Evolutionary conservation across 1,140 invertebrate genomes (phyloP).

Genomic region (Araneus ventricosus): DNA sequence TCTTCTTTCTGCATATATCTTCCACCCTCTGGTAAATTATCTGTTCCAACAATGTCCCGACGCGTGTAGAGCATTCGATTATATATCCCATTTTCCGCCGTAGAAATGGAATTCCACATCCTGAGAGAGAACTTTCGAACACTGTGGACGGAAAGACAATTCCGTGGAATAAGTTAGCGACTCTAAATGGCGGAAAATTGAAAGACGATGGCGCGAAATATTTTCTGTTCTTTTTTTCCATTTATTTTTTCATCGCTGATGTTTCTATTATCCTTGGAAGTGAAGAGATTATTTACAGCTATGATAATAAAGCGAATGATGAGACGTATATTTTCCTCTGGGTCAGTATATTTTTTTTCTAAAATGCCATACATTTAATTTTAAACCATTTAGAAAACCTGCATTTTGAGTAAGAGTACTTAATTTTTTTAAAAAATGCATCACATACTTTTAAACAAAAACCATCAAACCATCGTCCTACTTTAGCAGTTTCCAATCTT

Average conservation of each 20-base stretch:
- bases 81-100: constrained; percentile 68
- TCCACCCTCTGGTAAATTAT: constrained; percentile 63
- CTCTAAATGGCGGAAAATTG: constrained; percentile 55
- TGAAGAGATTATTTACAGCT: background rate
- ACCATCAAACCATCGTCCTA: no score
- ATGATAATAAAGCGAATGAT: background rate
- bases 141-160: background rate
- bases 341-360: no score
- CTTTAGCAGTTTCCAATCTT: no score
- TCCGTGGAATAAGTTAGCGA: constrained; percentile 10
- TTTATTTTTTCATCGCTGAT: background rate
- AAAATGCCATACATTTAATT: background rate
- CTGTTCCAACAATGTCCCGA: constrained; percentile 49
- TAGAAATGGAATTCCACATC: constrained; percentile 51
- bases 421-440: no score
- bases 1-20: constrained; percentile 3
- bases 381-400: background rate
- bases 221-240: background rate
- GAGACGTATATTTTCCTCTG: no score
- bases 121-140: background rate
- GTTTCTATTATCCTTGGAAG: background rate
- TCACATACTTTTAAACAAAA: no score
- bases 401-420: no score
- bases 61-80: constrained; percentile 68
- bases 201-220: constrained; percentile 32